Conservation (phyloP, 2,888 invertebrate genomes). For the Cryptophagus acutangulus region DNA sequence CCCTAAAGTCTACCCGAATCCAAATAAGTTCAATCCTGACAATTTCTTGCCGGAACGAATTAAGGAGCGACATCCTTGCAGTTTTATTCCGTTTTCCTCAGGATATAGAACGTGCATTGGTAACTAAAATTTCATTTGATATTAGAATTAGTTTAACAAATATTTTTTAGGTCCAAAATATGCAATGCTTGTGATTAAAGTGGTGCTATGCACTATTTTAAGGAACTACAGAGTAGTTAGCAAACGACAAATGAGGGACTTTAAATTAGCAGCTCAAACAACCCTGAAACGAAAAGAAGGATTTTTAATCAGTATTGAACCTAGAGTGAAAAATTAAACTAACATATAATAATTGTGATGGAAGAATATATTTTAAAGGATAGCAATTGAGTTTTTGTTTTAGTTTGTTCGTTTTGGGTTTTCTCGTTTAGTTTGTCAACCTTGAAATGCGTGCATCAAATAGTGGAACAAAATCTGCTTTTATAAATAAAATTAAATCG, state of each 20-base stretch:
- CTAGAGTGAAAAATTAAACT: conserved; percentile 9
- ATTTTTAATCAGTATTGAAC: conserved; percentile 47
- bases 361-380: no score
- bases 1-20: conserved; percentile 59
- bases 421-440: no score
- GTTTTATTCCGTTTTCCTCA: conserved; percentile 69
- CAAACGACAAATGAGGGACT: conserved; percentile 57
- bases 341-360: conserved; percentile 2
- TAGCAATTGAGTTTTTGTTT: no score
- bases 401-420: no score
- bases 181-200: conserved; percentile 65
- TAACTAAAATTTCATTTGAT: conserved; percentile 27
- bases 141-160: background rate
- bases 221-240: conserved; percentile 59
- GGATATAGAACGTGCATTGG: conserved; percentile 70
- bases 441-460: no score
- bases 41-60: conserved; percentile 68
- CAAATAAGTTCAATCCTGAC: conserved; percentile 67
- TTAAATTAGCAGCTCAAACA: conserved; percentile 59
- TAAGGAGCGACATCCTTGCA: conserved; percentile 66
- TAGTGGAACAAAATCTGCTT: no score
- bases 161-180: conserved; percentile 58
- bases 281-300: conserved; percentile 65
- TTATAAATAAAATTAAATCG: no score
- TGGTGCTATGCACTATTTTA: conserved; percentile 61